phyloP scores from a whole-genome alignment of 1,140 invertebrate species.

The Drosophila mojavensis region DNA sequence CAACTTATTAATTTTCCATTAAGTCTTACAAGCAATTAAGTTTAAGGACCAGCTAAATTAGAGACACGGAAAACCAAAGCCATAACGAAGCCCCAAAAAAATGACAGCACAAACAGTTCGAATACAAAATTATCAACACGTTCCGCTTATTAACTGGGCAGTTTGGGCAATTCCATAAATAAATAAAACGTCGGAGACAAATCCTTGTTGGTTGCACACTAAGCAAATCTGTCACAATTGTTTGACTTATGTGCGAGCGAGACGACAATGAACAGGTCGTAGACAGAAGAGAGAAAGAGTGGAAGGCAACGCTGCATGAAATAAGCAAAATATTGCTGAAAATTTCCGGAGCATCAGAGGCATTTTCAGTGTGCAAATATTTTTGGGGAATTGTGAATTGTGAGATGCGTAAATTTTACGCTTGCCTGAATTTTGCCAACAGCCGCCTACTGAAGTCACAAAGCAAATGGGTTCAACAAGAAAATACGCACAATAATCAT shows the following conservation, averaged over 20 bases:
- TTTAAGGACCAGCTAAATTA: slow-evolving; percentile 35
- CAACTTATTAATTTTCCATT: slow-evolving; percentile 75
- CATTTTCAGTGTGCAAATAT: slow-evolving; percentile 54
- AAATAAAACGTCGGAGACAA: slow-evolving; percentile 47
- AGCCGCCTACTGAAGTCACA: slow-evolving; percentile 8
- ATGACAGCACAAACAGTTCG: slow-evolving; percentile 11
- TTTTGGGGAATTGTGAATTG: slow-evolving; percentile 19
- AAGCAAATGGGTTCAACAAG: slow-evolving; percentile 20
- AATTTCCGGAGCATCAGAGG: slow-evolving; percentile 59
- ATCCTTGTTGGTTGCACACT: slow-evolving; percentile 35
- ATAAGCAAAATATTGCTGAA: slow-evolving; percentile 55
- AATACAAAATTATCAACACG: slow-evolving; percentile 64
- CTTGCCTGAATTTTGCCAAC: slow-evolving; percentile 44
- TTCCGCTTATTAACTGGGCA: slow-evolving; percentile 67
- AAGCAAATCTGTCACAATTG: slow-evolving; percentile 61
- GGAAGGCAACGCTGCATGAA: neutral
- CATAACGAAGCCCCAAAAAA: neutral
- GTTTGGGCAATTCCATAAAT: slow-evolving; percentile 44
- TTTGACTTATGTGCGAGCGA: slow-evolving; percentile 47
- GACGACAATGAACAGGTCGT: too few relatives aligned
- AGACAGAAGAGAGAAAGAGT: neutral
- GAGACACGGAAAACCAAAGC: slow-evolving; percentile 24
- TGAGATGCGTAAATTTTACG: slow-evolving; percentile 61
- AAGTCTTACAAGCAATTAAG: slow-evolving; percentile 68
- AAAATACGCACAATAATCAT: slow-evolving; percentile 26